These are phyloP conservation scores for Drosophila atripex DNA, from an alignment of 2,888 invertebrate species.

Conservation along the genomic window DNA sequence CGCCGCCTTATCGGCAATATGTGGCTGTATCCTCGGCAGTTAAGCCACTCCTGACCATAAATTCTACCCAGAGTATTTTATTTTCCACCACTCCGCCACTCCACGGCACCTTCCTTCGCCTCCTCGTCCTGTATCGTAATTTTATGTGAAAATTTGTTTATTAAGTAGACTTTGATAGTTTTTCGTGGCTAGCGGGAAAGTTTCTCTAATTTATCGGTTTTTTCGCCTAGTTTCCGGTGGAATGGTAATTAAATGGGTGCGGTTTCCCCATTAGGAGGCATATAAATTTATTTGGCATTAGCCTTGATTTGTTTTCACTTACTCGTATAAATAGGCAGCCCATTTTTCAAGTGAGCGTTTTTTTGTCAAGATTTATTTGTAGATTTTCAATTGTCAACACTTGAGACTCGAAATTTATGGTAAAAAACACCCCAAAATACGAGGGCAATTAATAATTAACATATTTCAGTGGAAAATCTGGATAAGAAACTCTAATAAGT, in stretches of 20 bases:
- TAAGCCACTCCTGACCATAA: slow-evolving; percentile 78
- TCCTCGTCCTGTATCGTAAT: slow-evolving; percentile 64
- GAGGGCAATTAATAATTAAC: slow-evolving; percentile 72
- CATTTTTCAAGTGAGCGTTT: slow-evolving; percentile 9
- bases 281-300: slow-evolving; percentile 61
- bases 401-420: slow-evolving; percentile 63
- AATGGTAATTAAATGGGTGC: slow-evolving; percentile 76
- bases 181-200: slow-evolving; percentile 41
- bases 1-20: slow-evolving; percentile 56
- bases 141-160: slow-evolving; percentile 82
- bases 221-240: slow-evolving; percentile 64
- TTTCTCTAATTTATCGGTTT: slow-evolving; percentile 67
- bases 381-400: slow-evolving; percentile 61
- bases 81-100: slow-evolving; percentile 25
- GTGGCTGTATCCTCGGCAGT: slow-evolving; percentile 52
- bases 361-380: slow-evolving; percentile 39
- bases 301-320: slow-evolving; percentile 72
- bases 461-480: slow-evolving; percentile 65
- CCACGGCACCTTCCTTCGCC: slow-evolving; percentile 32
- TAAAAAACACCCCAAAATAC: slow-evolving; percentile 37
- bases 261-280: slow-evolving; percentile 61
- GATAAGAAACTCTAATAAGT: slow-evolving; percentile 63
- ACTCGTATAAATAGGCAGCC: slow-evolving; percentile 1
- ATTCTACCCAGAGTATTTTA: slow-evolving; percentile 80
- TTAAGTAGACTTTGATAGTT: slow-evolving; percentile 77